Evolutionary conservation across 2,797 vertebrate genomes (phyloP), one percentile per base, ranked within the genome.

Genomic region (Macroramphosus scolopax): DNA sequence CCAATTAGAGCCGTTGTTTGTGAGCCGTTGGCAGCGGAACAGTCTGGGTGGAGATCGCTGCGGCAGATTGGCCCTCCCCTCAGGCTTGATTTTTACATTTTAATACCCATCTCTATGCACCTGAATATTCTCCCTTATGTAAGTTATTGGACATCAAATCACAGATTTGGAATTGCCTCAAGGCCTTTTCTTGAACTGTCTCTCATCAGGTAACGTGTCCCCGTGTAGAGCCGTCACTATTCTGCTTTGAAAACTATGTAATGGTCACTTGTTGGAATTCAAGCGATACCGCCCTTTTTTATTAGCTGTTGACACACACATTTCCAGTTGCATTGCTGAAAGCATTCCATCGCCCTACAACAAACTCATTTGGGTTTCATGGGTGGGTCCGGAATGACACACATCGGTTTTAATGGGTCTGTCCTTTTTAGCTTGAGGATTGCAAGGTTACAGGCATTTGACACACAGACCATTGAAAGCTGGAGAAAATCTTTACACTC

Each of bases 1-100:
- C 70, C 79, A 81, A 77, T 89, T 87, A 77, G 51, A 74, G 70
- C 42, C 47, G 55, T 66, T 76, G 43, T 77, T 75, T 57, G 51
- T 65, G 56, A 63, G 52, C 30, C 14, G 2, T 32, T 72, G 60
- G 56, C 47, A 63, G 66, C 53, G 55, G 48, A 77, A 72, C 48
- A 56, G 49, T 55, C 16, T 8, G 30, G 43, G 59, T 57, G 33
- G 42, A 51, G 72, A 80, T 76, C 38, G 3, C 18, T 40, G 47
- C 17, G 51, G 37, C 38, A 52, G 63, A 76, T 59, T 52, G 54
- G 35, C 44, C 50, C 26, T 55, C 32, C 15, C 51, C 39, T 49
- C 30, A 18, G 63, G 48, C 50, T 72, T 52, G 17, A 35, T 72
- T 72, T 68, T 51, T 32, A 75, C 63, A 75, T 68, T 77, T 75